Evolutionary conservation across 2,113 vertebrate genomes (phyloP).

Genomic region (Corythornis cristatus): DNA sequence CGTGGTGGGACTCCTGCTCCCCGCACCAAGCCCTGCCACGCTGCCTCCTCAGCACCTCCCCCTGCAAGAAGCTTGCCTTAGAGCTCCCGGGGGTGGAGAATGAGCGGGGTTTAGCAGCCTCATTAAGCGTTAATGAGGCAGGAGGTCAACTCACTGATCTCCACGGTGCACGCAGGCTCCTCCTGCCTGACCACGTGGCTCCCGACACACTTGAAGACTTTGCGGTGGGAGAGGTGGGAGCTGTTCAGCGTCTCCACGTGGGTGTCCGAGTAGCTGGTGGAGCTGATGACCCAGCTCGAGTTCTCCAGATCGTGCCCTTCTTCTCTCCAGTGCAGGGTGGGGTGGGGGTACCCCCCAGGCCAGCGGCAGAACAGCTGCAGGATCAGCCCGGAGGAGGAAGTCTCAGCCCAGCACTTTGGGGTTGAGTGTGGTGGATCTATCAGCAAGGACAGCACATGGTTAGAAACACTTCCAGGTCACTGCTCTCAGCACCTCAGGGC

Average conservation of each 20-base stretch:
- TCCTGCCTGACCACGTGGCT: constrained; percentile 52
- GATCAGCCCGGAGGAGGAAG: not conserved
- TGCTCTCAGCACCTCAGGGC: not conserved
- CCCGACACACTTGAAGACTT: constrained; percentile 80
- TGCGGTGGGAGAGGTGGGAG: constrained; percentile 71
- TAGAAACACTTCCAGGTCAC: not conserved
- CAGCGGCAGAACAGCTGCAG: constrained; percentile 85
- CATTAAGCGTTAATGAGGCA: not conserved
- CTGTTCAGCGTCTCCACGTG: constrained; percentile 76
- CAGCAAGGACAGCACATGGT: not conserved
- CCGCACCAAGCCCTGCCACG: not conserved
- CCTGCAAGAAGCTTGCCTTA: not conserved
- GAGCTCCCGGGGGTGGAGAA: not conserved
- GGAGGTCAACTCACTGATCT: constrained; percentile 81
- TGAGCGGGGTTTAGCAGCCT: not conserved
- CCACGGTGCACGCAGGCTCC: constrained; percentile 74
- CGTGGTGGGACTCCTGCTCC: rapidly evolving
- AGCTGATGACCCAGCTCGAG: constrained; percentile 52
- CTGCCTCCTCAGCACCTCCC: not conserved
- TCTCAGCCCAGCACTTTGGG: constrained; percentile 77
- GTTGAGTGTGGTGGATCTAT: constrained; percentile 76
- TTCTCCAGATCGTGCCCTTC: constrained; percentile 53
- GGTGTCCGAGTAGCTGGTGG: constrained; percentile 1
- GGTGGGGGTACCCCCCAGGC: constrained; percentile 83
- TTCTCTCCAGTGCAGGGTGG: constrained; percentile 81